Evolutionary conservation across 2,797 vertebrate species (phyloP).

Genomic region (Avahi laniger): DNA sequence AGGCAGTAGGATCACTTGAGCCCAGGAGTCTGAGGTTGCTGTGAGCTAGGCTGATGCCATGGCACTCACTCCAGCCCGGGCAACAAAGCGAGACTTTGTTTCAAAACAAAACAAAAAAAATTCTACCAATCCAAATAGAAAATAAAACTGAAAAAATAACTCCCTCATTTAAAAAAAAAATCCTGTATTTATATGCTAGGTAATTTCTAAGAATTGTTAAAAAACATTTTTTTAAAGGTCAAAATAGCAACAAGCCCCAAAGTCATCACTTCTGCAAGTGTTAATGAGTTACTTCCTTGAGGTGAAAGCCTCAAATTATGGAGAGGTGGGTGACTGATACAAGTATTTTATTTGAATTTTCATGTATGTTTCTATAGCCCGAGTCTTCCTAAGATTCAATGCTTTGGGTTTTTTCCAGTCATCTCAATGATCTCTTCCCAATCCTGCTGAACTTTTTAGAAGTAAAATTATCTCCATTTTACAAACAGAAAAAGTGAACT

Average conservation of each 20-base stretch:
- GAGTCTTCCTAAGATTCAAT: background rate
- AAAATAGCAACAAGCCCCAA: slow-evolving; percentile 2
- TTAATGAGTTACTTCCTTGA: background rate
- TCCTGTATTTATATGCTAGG: background rate
- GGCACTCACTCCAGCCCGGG: too few relatives aligned
- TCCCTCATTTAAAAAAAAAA: background rate
- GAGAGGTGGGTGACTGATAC: background rate
- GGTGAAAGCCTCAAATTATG: background rate
- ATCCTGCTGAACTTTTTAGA: background rate
- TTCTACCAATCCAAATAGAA: slow-evolving; percentile 21
- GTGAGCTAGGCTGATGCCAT: too few relatives aligned
- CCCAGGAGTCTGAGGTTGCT: too few relatives aligned
- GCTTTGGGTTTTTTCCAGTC: background rate
- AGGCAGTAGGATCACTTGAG: too few relatives aligned
- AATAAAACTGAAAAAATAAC: slow-evolving; percentile 26
- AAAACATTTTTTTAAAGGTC: background rate
- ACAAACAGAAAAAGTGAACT: background rate
- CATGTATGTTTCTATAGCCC: background rate
- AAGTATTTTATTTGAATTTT: slow-evolving; percentile 40
- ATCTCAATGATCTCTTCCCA: background rate
- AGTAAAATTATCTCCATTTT: background rate
- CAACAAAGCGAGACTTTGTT: too few relatives aligned
- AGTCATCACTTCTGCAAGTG: background rate
- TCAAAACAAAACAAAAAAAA: too few relatives aligned
- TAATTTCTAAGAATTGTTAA: slow-evolving; percentile 6